Evolutionary conservation across 1,140 invertebrate species (phyloP).

Genomic region (Halictus rubicundus): DNA sequence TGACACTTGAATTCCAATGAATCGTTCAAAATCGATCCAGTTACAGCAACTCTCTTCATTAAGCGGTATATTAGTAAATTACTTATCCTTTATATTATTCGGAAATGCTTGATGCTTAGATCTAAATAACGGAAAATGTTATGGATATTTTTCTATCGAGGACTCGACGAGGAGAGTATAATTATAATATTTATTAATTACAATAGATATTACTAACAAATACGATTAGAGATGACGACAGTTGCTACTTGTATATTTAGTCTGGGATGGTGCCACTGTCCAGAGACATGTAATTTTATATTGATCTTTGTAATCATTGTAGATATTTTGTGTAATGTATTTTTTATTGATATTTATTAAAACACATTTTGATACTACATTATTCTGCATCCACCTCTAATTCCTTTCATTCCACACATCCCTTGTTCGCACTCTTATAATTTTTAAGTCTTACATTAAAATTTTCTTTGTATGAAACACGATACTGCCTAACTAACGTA

Average conservation of each 20-base stretch:
- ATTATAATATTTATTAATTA: conserved; percentile 72
- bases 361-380: conserved; percentile 75
- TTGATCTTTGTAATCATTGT: conserved; percentile 76
- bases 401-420: too few relatives aligned
- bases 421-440: too few relatives aligned
- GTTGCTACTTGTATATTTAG: conserved; percentile 63
- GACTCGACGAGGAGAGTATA: conserved; percentile 70
- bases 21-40: conserved; percentile 21
- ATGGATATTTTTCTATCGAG: conserved; percentile 75
- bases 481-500: too few relatives aligned
- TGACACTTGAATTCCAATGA: conserved; percentile 25
- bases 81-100: conserved; percentile 48
- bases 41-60: conserved; percentile 26
- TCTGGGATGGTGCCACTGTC: conserved; percentile 62
- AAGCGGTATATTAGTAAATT: conserved; percentile 18
- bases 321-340: conserved; percentile 78
- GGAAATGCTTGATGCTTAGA: conserved; percentile 33
- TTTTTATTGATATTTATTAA: conserved; percentile 79
- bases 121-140: conserved; percentile 55
- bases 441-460: too few relatives aligned
- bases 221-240: conserved; percentile 63
- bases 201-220: conserved; percentile 55
- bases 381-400: neutral
- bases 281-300: conserved; percentile 75
- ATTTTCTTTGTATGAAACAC: too few relatives aligned